Conservation (phyloP, 92 coral and sea anemone genomes). For the Zoanthus gigantus region DNA sequence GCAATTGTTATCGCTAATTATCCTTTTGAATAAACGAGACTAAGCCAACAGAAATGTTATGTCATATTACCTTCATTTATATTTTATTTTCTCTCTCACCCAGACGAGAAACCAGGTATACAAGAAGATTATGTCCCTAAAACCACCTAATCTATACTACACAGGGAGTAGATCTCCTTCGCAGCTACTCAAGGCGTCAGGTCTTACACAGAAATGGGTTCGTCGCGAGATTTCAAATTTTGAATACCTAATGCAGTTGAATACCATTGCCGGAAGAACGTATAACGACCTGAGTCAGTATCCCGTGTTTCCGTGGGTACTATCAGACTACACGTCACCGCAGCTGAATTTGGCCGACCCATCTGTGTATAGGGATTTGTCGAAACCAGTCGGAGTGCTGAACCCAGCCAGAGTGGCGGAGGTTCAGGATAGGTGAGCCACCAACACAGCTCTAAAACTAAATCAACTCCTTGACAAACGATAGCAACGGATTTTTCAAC, state of each 20-base stretch:
- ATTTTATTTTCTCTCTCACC: conserved; percentile 3
- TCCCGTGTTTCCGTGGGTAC: conserved; percentile 96
- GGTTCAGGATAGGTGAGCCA: conserved; percentile 72
- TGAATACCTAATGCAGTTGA: conserved; percentile 95
- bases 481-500: too few species aligned
- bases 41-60: background rate
- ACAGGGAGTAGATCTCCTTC: conserved; percentile 94
- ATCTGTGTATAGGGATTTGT: conserved; percentile 86
- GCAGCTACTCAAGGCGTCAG: conserved; percentile 92
- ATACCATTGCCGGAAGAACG: conserved; percentile 98
- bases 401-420: conserved; percentile 68
- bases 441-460: too few species aligned
- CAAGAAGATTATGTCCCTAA: conserved; percentile 83
- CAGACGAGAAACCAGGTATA: conserved; percentile 90
- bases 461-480: too few species aligned
- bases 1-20: too few species aligned
- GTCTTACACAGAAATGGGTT: conserved; percentile 95
- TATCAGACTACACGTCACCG: conserved; percentile 80
- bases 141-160: conserved; percentile 91
- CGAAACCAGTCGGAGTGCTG: conserved; percentile 89
- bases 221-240: conserved; percentile 93
- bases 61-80: too few species aligned
- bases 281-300: conserved; percentile 96
- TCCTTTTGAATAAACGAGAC: too few species aligned
- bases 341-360: conserved; percentile 82